Evolutionary conservation across 1,140 invertebrate genomes (phyloP).

Genomic region (Uloborus diversus): DNA sequence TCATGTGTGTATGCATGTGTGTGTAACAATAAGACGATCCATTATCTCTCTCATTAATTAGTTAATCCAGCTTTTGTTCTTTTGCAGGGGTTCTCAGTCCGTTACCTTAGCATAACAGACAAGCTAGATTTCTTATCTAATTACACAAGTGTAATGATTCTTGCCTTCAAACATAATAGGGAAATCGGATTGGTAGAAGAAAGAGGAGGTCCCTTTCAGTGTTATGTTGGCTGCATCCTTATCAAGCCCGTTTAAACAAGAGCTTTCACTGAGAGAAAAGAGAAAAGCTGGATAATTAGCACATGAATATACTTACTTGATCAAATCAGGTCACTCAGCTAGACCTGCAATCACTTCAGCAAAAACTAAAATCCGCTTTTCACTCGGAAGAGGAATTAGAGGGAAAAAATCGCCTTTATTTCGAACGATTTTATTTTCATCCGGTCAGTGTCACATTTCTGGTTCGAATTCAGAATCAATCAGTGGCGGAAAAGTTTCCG

Average conservation of each 20-base stretch:
- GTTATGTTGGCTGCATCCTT: neutral
- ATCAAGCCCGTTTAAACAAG: too few relatives aligned
- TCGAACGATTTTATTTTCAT: too few relatives aligned
- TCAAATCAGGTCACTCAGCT: neutral
- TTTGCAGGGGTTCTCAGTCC: conserved; percentile 41
- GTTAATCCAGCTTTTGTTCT: conserved; percentile 39
- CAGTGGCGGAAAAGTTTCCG: too few relatives aligned
- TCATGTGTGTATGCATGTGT: too few relatives aligned
- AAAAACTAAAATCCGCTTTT: too few relatives aligned
- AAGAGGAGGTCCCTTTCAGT: neutral
- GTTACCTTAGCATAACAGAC: conserved; percentile 51
- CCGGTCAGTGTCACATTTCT: too few relatives aligned
- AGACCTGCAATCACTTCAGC: conserved; percentile 8
- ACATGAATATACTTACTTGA: conserved; percentile 49
- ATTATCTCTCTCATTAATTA: conserved; percentile 55
- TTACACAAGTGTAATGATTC: conserved; percentile 47
- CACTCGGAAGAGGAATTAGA: too few relatives aligned
- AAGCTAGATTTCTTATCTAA: conserved; percentile 54
- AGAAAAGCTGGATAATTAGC: conserved; percentile 47
- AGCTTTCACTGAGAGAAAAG: neutral
- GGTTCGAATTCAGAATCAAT: too few relatives aligned
- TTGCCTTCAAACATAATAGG: conserved; percentile 35
- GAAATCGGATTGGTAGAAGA: conserved; percentile 28
- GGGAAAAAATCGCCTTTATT: too few relatives aligned
- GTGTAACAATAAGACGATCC: conserved; percentile 51